Percentiles rank a stretch among this genome's conserved stretches.
These are phyloP conservation scores for Otolemur garnettii DNA, from an alignment of 2,113 vertebrate genomes.

Conservation along the genomic window DNA sequence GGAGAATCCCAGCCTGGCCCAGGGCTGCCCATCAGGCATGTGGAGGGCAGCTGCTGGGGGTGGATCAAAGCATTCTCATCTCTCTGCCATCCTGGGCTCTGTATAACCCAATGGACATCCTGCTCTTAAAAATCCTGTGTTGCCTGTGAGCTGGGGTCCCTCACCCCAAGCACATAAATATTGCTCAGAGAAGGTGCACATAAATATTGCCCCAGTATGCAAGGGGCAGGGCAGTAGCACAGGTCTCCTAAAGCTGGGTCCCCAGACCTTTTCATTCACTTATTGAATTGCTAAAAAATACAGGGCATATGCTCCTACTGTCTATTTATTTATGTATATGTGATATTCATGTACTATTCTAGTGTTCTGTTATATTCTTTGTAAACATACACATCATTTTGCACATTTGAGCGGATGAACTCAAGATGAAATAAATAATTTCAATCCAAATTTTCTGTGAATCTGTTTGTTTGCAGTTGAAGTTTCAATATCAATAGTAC, in stretches of 20 bases:
- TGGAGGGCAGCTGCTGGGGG: neutral
- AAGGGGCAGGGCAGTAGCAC: neutral
- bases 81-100: neutral
- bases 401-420: neutral
- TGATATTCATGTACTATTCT: too few species aligned
- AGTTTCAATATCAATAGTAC: neutral
- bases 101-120: too few species aligned
- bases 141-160: too few species aligned
- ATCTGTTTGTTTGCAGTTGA: neutral
- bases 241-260: neutral
- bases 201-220: too few species aligned
- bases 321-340: accelerated
- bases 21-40: neutral
- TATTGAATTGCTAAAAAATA: neutral
- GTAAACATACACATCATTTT: neutral
- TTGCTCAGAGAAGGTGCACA: too few species aligned
- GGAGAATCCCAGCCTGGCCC: neutral
- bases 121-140: neutral
- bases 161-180: too few species aligned
- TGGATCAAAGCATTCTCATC: too few species aligned
- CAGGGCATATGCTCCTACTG: neutral
- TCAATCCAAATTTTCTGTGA: neutral
- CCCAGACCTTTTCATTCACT: neutral
- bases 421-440: neutral
- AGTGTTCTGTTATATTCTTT: neutral